phyloP scores from a whole-genome alignment of 2,797 vertebrate species.

The Epinephelus awoara region DNA sequence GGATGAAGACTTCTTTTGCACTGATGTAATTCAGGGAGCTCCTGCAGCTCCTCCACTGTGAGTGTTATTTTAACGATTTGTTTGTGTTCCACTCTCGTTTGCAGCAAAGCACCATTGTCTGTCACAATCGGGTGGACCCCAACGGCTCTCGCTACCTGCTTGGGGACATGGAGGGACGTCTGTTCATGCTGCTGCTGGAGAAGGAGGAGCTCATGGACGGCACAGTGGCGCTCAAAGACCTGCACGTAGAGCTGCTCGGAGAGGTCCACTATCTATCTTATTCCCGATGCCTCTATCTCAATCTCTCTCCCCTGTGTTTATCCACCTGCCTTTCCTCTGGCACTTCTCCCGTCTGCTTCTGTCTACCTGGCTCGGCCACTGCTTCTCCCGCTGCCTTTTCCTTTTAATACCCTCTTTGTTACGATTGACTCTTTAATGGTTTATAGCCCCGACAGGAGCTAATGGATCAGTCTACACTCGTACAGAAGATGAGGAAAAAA shows the following conservation, averaged over 20 bases:
- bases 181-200: slow-evolving; percentile 98
- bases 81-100: slow-evolving; percentile 14
- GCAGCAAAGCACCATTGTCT: slow-evolving; percentile 99
- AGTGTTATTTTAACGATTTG: neutral
- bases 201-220: slow-evolving; percentile 99
- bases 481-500: slow-evolving; percentile 43
- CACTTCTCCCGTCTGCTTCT: slow-evolving; percentile 34
- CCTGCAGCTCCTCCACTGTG: neutral
- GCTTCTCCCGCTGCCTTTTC: slow-evolving; percentile 17
- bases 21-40: neutral
- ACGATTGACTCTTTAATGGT: slow-evolving; percentile 56
- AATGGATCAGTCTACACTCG: slow-evolving; percentile 50
- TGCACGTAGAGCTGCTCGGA: slow-evolving; percentile 96
- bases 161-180: slow-evolving; percentile 98
- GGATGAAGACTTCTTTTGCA: neutral
- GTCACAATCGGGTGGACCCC: slow-evolving; percentile 98
- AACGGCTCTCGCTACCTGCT: slow-evolving; percentile 97
- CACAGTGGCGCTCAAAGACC: slow-evolving; percentile 93
- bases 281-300: slow-evolving; percentile 11
- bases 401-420: slow-evolving; percentile 32
- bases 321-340: slow-evolving; percentile 41
- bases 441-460: slow-evolving; percentile 46
- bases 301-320: slow-evolving; percentile 26
- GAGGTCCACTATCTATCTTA: slow-evolving; percentile 86
- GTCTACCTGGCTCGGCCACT: slow-evolving; percentile 5